These are phyloP conservation scores for Apamea epomidion DNA, from an alignment of 2,888 invertebrate genomes.

Conservation along the genomic window DNA sequence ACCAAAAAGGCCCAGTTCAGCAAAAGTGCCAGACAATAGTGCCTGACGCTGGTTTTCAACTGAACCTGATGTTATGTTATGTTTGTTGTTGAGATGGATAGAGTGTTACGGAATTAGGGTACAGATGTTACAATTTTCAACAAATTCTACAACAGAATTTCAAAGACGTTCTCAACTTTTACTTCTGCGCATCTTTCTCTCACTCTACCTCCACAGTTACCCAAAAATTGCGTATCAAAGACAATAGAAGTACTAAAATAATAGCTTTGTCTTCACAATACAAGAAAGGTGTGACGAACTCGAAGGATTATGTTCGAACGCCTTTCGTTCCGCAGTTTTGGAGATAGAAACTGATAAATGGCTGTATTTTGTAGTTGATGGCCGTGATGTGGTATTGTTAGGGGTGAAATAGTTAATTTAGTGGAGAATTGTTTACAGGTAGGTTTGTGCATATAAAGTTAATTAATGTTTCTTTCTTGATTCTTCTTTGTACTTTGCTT, in stretches of 20 bases:
- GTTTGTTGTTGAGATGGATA: too few relatives aligned
- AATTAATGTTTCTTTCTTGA: neutral
- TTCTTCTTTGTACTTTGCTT: neutral
- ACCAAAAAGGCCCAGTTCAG: too few relatives aligned
- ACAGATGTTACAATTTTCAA: neutral
- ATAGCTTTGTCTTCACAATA: constrained; percentile 37
- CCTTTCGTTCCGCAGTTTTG: constrained; percentile 50
- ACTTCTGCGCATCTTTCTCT: constrained; percentile 13
- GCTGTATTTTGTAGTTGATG: constrained; percentile 46
- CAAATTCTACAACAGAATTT: neutral
- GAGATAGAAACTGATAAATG: constrained; percentile 52
- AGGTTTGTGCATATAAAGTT: neutral
- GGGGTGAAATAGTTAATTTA: constrained; percentile 26
- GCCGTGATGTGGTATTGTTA: constrained; percentile 50
- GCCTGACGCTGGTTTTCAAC: too few relatives aligned
- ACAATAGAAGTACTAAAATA: constrained; percentile 44
- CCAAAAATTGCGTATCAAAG: constrained; percentile 41
- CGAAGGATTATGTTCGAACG: constrained; percentile 33
- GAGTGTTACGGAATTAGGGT: too few relatives aligned
- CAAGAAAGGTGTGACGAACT: constrained; percentile 51
- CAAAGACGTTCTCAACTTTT: neutral
- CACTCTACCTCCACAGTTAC: constrained; percentile 18
- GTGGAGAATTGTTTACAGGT: neutral
- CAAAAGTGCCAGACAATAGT: too few relatives aligned
- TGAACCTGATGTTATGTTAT: too few relatives aligned